Conservation (phyloP, 2,888 invertebrate species). For the Papilio elwesi region DNA sequence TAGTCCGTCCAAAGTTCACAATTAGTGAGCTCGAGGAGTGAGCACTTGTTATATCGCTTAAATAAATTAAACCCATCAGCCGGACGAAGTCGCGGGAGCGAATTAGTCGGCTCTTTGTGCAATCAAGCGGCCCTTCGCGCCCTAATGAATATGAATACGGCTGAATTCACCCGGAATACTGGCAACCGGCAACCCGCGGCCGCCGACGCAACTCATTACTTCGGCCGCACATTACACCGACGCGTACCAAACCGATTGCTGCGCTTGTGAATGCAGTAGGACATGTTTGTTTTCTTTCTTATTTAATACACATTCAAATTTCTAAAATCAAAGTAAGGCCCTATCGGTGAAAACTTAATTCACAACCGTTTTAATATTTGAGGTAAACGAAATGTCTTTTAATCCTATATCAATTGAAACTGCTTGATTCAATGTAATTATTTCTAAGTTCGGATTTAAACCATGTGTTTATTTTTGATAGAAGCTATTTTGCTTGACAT, state of each 20-base stretch:
- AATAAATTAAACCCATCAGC: conserved; percentile 69
- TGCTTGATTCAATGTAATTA: too few relatives aligned
- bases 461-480: too few relatives aligned
- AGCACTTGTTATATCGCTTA: conserved; percentile 63
- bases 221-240: conserved; percentile 53
- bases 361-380: too few relatives aligned
- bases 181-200: conserved; percentile 55
- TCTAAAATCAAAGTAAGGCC: too few relatives aligned
- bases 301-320: too few relatives aligned
- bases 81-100: conserved; percentile 70
- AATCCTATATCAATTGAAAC: too few relatives aligned
- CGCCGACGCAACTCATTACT: conserved; percentile 71
- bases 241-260: conserved; percentile 40
- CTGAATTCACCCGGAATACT: conserved; percentile 67
- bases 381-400: too few relatives aligned
- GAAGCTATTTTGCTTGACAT: too few relatives aligned
- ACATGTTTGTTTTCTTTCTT: too few relatives aligned
- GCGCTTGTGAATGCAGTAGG: background rate
- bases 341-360: too few relatives aligned
- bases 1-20: conserved; percentile 35
- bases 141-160: conserved; percentile 82
- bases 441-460: too few relatives aligned
- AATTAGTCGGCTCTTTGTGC: conserved; percentile 84
- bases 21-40: conserved; percentile 49
- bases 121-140: conserved; percentile 82